These are phyloP conservation scores for Chromobotia macracanthus DNA, from an alignment of 2,797 vertebrate genomes.

Conservation along the genomic window DNA sequence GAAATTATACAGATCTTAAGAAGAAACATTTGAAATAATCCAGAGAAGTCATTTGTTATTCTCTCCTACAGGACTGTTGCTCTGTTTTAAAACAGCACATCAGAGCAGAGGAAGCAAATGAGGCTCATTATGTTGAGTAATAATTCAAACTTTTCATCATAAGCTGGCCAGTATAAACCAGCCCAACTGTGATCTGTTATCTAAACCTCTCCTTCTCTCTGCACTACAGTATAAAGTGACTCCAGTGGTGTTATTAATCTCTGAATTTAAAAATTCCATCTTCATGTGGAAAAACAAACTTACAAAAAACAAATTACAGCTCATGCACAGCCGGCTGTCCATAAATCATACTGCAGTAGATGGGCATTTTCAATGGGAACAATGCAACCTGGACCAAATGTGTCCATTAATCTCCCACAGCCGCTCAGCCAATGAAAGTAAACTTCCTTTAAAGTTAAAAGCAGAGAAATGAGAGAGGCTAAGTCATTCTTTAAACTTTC, in stretches of 20 bases:
- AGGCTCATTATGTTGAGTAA: neutral
- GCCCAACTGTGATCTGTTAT: neutral
- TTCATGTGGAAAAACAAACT: constrained; percentile 80
- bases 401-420: constrained; percentile 78
- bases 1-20: neutral
- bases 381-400: constrained; percentile 66
- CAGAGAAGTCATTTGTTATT: neutral
- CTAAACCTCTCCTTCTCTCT: neutral
- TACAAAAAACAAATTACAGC: constrained; percentile 77
- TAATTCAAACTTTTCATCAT: neutral
- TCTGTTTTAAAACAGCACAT: constrained; percentile 2
- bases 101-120: constrained; percentile 1
- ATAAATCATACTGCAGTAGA: constrained; percentile 75
- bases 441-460: constrained; percentile 58
- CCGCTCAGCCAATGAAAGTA: constrained; percentile 67
- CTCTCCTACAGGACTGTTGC: neutral
- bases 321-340: constrained; percentile 74
- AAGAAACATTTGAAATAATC: neutral
- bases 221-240: constrained; percentile 61
- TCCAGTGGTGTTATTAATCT: constrained; percentile 73
- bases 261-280: constrained; percentile 78
- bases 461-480: constrained; percentile 52
- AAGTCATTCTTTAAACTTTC: constrained; percentile 38
- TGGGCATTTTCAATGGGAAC: constrained; percentile 58
- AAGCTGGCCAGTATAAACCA: neutral